phyloP scores from a whole-genome alignment of 1,140 invertebrate genomes.

The Temnothorax nylanderi region DNA sequence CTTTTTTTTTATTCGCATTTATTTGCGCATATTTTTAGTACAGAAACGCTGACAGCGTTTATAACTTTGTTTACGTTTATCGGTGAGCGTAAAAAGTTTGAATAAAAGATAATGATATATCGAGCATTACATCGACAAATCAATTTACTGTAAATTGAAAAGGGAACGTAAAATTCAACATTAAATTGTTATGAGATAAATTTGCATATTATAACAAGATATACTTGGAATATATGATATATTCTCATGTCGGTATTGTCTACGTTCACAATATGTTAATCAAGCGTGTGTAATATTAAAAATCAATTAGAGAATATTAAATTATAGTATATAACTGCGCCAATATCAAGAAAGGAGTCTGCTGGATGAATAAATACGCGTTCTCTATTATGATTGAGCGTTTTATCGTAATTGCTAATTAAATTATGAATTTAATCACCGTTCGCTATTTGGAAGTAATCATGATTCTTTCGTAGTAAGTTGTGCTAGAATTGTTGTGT shows the following conservation, averaged over 20 bases:
- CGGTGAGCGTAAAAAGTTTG: neutral
- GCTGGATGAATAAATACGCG: neutral
- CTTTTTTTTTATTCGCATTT: conserved; percentile 23
- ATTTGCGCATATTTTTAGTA: conserved; percentile 20
- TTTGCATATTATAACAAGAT: conserved; percentile 51
- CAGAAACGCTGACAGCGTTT: conserved; percentile 10
- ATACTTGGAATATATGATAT: neutral
- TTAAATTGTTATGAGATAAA: conserved; percentile 45
- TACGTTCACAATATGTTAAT: conserved; percentile 22
- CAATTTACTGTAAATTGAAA: conserved; percentile 48
- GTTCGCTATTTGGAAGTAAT: neutral
- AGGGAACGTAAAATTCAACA: conserved; percentile 41
- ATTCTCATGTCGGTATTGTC: neutral
- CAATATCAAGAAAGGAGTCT: neutral
- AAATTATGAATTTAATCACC: conserved; percentile 19
- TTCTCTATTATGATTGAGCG: neutral
- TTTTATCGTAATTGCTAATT: conserved; percentile 26
- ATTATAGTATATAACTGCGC: conserved; percentile 18
- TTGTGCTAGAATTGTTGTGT: neutral
- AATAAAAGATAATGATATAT: conserved; percentile 51
- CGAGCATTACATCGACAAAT: conserved; percentile 22
- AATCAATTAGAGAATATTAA: conserved; percentile 26
- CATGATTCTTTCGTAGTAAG: neutral
- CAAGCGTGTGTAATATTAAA: conserved; percentile 10
- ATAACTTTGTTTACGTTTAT: conserved; percentile 15